Base-by-base conservation (phyloP, 2,888 invertebrate genomes). In the Luffia ferchaultella region DNA sequence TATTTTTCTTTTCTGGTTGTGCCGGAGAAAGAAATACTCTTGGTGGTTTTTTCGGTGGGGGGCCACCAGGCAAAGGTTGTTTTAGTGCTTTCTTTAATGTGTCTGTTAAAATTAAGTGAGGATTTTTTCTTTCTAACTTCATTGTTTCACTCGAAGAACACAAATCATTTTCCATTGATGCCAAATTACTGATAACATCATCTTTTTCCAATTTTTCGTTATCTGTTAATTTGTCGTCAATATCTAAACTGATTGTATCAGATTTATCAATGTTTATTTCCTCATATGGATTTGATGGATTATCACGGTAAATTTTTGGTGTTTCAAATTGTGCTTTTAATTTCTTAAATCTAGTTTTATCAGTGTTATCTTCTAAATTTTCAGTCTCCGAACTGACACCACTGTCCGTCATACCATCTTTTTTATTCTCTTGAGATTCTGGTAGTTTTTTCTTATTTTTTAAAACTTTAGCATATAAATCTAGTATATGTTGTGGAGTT, bases 31-130 rank as follows among this genome's bases (percentile, higher is more conserved):
- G 20, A 45, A 47, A 52, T 59, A 90, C 89, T 1, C 86, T 87
- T 0, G 92, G 93, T 1, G 93, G 92, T 64, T 93, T 92, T 60
- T 89, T 88, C 0, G 92, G 93, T 0, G 92, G 90, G 2, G 91
- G 91, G 0, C 91, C 91, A 2, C 70, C 54, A 0, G 92, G 92
- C 46, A 92, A 62, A 0, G 91, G 91, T 57, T 89, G 87, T 62
- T 87, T 88, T 45, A 91, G 69, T 16, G 89, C 90, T 54, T 86
- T 86, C 62, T 88, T 89, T 40, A 91, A 69, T 1, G 89, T 89
- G 57, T 89, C 89, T 0, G 87, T 83, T 47, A 85, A 57, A n/a
- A 61, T 66, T 45, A 82, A 55, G 57, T 82, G 76, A 1, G 83
- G 83, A 51, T 79, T 83, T 52, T 80, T 80, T 41, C 73, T 69